These are phyloP conservation scores for Typhlichthys eigenmanni DNA, from an alignment of 2,797 vertebrate species.

Conservation along the genomic window DNA sequence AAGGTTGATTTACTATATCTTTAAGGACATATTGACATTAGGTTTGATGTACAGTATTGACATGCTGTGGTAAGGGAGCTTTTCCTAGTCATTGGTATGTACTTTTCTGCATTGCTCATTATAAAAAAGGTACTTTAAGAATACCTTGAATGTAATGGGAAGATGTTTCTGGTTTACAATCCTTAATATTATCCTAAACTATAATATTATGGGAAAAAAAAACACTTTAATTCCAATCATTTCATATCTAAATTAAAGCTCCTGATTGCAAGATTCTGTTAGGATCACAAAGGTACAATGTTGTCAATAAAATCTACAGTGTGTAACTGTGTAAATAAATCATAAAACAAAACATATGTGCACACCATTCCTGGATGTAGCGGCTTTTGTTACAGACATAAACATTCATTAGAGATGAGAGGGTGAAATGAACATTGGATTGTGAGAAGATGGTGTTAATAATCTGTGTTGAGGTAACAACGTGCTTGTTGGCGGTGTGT, in stretches of 20 bases:
- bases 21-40: slow-evolving; percentile 32
- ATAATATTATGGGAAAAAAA: no score
- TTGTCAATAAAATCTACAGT: slow-evolving; percentile 29
- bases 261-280: no score
- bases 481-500: slow-evolving; percentile 41
- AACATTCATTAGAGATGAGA: slow-evolving; percentile 41
- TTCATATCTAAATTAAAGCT: no score
- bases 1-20: slow-evolving; percentile 22
- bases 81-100: background rate
- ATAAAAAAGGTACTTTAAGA: slow-evolving; percentile 34
- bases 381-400: slow-evolving; percentile 16
- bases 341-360: slow-evolving; percentile 24
- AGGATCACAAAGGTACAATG: no score
- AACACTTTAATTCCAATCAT: background rate
- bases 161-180: slow-evolving; percentile 38
- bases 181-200: slow-evolving; percentile 4
- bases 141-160: slow-evolving; percentile 26
- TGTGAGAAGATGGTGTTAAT: slow-evolving; percentile 48
- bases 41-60: slow-evolving; percentile 10
- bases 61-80: no score
- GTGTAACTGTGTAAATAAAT: slow-evolving; percentile 35
- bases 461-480: slow-evolving; percentile 67
- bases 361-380: background rate
- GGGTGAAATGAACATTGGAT: slow-evolving; percentile 41
- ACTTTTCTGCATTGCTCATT: slow-evolving; percentile 4